A percentile compares a stretch with the other conserved stretches of the same genome.
Conservation (phyloP, 2,113 vertebrate species). For the Atlantisia rogersi region DNA sequence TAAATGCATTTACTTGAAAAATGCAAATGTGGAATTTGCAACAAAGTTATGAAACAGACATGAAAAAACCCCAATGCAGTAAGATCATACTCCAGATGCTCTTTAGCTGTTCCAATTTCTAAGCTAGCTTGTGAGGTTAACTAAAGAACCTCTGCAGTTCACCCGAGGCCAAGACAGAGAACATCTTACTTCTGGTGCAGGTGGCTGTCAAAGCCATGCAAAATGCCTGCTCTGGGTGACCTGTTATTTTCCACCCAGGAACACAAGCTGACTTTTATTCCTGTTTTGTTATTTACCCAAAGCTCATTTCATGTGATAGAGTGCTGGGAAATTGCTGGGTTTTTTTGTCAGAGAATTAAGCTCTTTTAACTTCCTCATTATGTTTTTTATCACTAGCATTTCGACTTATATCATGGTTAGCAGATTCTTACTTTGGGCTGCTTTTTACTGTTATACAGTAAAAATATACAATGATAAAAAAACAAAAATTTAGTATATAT, state of each 20-base stretch:
- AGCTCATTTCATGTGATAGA: background rate
- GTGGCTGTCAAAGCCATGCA: background rate
- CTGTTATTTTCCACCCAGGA: background rate
- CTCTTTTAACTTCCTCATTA: background rate
- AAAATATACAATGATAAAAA: background rate
- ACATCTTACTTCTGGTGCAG: background rate
- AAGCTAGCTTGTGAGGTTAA: background rate
- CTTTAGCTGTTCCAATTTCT: background rate
- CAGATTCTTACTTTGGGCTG: background rate
- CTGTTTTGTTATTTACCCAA: background rate
- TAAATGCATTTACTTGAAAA: background rate
- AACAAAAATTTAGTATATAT: background rate
- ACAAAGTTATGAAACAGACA: background rate
- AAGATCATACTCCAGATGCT: background rate
- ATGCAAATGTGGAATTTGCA: background rate
- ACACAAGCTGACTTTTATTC: background rate
- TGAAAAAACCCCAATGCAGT: background rate
- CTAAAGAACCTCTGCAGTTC: background rate
- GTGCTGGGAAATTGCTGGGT: background rate
- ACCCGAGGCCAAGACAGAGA: background rate
- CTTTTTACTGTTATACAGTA: background rate
- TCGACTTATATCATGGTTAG: background rate
- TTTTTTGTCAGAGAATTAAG: background rate
- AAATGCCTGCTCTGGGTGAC: background rate
- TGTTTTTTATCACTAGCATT: background rate